Evolutionary conservation across 30 jellyfish, hydroid and myxozoan genomes (phyloP).

Genomic region (Haliclystus octoradiatus): DNA sequence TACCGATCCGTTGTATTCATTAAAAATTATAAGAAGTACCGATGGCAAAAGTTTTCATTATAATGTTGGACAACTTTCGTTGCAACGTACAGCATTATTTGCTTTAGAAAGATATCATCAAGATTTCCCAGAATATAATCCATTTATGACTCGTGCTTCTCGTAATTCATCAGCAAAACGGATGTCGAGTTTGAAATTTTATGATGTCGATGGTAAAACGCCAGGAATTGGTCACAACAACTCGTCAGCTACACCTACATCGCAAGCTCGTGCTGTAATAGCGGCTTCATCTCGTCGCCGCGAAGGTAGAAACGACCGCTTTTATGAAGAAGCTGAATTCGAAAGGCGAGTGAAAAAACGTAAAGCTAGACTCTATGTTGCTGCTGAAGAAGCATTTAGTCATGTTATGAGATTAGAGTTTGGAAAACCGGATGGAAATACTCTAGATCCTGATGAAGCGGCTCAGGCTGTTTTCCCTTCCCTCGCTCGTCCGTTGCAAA

Average conservation of each 20-base stretch:
- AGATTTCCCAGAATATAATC: constrained; percentile 86
- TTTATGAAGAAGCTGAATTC: constrained; percentile 89
- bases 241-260: constrained; percentile 35
- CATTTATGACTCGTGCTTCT: constrained; percentile 74
- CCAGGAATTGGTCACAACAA: constrained; percentile 8
- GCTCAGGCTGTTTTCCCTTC: constrained; percentile 98
- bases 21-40: constrained; percentile 69
- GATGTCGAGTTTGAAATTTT: constrained; percentile 60
- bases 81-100: constrained; percentile 77
- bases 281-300: constrained; percentile 88
- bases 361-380: constrained; percentile 74
- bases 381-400: constrained; percentile 98
- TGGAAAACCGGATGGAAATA: constrained; percentile 69
- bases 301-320: constrained; percentile 93
- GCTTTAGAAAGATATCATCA: constrained; percentile 75
- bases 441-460: constrained; percentile 96
- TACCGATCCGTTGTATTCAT: constrained; percentile 52
- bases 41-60: constrained; percentile 81
- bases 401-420: constrained; percentile 75
- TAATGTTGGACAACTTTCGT: constrained; percentile 64
- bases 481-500: constrained; percentile 90
- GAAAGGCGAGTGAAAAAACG: constrained; percentile 88
- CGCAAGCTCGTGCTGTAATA: constrained; percentile 85
- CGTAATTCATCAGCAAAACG: constrained; percentile 67
- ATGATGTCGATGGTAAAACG: constrained; percentile 89